Evolutionary conservation across 2,113 vertebrate genomes (phyloP).

Genomic region (Rhizomys pruinosus): DNA sequence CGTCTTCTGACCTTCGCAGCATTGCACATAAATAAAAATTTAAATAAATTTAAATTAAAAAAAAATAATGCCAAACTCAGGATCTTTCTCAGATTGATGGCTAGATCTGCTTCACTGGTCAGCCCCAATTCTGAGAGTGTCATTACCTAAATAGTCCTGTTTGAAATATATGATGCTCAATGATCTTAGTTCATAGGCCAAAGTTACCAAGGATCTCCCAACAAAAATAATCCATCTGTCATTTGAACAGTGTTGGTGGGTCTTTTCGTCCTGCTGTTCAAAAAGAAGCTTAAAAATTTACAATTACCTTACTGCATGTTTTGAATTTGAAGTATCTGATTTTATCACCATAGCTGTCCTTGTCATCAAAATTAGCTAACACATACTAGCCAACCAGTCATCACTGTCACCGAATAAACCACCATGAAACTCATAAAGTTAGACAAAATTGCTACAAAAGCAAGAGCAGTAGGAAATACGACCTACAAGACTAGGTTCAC

Average conservation of each 20-base stretch:
- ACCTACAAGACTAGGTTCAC: not conserved
- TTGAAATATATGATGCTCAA: not conserved
- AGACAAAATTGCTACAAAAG: not conserved
- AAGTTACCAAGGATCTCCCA: not conserved
- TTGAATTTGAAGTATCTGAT: not conserved
- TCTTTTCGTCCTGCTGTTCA: constrained; percentile 15
- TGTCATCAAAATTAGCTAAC: not conserved
- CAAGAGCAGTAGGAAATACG: not conserved
- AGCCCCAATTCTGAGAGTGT: not conserved
- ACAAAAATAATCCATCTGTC: not conserved
- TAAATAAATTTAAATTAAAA: too few species aligned
- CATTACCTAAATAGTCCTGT: too few species aligned
- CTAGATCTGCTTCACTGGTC: not conserved
- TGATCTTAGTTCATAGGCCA: not conserved
- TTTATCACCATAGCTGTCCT: not conserved
- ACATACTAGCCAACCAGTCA: not conserved
- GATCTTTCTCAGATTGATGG: not conserved
- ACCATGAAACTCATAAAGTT: not conserved
- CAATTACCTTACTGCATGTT: not conserved
- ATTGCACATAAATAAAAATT: too few species aligned
- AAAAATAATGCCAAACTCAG: not conserved
- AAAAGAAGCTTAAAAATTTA: constrained; percentile 20
- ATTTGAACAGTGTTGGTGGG: not conserved
- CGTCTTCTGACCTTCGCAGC: too few species aligned
- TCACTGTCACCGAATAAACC: not conserved